A percentile compares a stretch with the other conserved stretches of the same genome.
Conservation (phyloP, 2,797 vertebrate genomes). For the Leptodactylus fallax region DNA sequence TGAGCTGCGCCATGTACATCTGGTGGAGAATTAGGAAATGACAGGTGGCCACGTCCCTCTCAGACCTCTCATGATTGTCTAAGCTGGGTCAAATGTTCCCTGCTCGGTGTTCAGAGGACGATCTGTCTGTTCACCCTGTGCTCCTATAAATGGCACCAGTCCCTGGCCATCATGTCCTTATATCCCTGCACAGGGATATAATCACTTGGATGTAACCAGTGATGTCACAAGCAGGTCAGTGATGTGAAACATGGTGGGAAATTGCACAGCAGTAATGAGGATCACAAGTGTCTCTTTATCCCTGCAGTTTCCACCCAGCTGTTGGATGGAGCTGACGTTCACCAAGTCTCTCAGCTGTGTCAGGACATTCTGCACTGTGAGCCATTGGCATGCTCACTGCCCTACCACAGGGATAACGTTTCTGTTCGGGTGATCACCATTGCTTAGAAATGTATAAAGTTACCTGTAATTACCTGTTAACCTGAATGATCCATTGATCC, state of each 20-base stretch:
- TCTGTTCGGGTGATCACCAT: not conserved
- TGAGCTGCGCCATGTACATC: not conserved
- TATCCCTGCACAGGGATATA: no score
- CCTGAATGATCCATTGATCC: not conserved
- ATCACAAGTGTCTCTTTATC: not conserved
- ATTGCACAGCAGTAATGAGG: not conserved
- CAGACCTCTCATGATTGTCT: not conserved
- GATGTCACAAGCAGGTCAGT: no score
- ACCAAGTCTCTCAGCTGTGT: not conserved
- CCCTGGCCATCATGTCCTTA: no score
- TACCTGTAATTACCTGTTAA: slow-evolving; percentile 26
- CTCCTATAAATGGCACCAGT: no score
- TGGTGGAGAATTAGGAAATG: not conserved
- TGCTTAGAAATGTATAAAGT: not conserved
- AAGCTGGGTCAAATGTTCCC: not conserved
- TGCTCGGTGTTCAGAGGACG: not conserved
- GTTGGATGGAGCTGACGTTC: not conserved
- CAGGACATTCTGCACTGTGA: not conserved
- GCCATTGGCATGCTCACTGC: not conserved
- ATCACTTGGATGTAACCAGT: no score
- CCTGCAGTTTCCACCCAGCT: not conserved
- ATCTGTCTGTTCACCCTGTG: not conserved
- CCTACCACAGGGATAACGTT: not conserved
- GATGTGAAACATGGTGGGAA: not conserved
- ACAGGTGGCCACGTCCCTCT: not conserved